Base-by-base conservation (phyloP, 2,797 vertebrate genomes). In the Cryptoprocta ferox region DNA sequence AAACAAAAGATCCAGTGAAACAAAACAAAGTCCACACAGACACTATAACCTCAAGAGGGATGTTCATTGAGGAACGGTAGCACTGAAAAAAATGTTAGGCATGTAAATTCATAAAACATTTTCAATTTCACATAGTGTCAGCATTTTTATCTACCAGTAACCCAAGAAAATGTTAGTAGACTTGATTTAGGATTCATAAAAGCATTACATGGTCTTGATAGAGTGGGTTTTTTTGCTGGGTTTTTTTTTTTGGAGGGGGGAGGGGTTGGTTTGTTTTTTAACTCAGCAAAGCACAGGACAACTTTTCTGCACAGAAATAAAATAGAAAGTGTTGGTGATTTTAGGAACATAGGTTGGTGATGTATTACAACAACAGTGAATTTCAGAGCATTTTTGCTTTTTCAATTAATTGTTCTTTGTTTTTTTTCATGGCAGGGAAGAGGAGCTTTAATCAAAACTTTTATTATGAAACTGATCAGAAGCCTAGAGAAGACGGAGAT, bases 401-500 rank as follows among this genome's bases (percentile, higher is more conserved):
- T 78, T 53, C 18, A 81, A 32, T 94, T 71, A 91, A 93, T 75
- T 98, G 68, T 35, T 97, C 37, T 97, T 71, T 98, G 70, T 98
- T 70, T 95, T 37, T 37, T 98, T 97, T 98, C 56, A 35, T 97
- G 98, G 89, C 97, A 99, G 99, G 98, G 98, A 98, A 97, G 98
- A 98, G 89, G 98, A 98, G 89, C 98, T 98, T 97, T 99, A 98
- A 98, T 91, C 32, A 71, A 96, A 92, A 94, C 18, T 96, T 39
- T 11, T 19, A 18, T 48, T 95, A 84, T 94, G 95, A 97, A 97
- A 96, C 53, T 32, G 73, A 90, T 95, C 97, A 94, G 98, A 98
- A 61, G 76, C 79, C 94, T 11, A 1, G 87, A 98, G 96, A 97
- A 98, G 96, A 98, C 82, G 97, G 97, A 97, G 35, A 91, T 95